A percentile compares a stretch with the other conserved stretches of the same genome.
phyloP scores from a whole-genome alignment of 2,113 vertebrate genomes.

The Glareola pratincola region DNA sequence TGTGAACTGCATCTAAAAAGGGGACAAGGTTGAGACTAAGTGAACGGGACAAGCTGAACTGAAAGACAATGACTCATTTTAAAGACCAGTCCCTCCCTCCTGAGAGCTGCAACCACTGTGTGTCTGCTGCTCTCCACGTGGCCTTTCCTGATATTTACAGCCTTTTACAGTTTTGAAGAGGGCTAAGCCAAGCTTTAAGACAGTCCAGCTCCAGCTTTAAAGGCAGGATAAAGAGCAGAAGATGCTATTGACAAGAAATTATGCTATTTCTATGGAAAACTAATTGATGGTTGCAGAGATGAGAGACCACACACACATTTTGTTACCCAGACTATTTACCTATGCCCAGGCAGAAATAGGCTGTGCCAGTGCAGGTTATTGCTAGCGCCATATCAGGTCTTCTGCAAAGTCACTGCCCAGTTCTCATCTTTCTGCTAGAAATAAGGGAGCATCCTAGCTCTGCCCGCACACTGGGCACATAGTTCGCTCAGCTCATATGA shows the following conservation, averaged over 20 bases:
- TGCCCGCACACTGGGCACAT: not conserved
- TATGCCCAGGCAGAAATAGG: not conserved
- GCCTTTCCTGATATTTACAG: not conserved
- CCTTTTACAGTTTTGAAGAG: not conserved
- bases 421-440: not conserved
- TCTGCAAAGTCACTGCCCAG: not conserved
- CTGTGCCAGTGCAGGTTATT: not conserved
- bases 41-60: not conserved
- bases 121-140: not conserved
- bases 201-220: not conserved
- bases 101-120: not conserved
- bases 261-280: not conserved
- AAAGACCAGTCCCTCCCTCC: not conserved
- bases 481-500: not conserved
- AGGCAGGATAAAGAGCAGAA: not conserved
- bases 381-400: not conserved
- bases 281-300: not conserved
- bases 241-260: not conserved
- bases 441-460: not conserved
- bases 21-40: not conserved
- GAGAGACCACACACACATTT: not conserved
- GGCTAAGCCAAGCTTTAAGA: not conserved
- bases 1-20: not conserved
- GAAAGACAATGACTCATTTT: not conserved
- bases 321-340: not conserved